A percentile compares a stretch with the other conserved stretches of the same genome.
phyloP scores from a whole-genome alignment of 2,113 vertebrate species.

The Eleginops maclovinus region DNA sequence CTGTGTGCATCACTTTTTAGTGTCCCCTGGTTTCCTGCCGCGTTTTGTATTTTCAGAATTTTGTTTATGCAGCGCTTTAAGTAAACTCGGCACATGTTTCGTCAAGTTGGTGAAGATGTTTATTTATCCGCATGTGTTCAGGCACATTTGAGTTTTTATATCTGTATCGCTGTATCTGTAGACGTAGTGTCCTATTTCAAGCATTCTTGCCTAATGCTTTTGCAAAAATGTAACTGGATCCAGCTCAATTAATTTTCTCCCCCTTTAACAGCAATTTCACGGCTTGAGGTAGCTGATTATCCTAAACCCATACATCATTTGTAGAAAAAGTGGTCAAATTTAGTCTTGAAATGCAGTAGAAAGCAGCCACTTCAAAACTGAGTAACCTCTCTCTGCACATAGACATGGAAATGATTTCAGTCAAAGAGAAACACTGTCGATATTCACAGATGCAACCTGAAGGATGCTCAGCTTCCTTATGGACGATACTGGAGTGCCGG shows the following conservation, averaged over 20 bases:
- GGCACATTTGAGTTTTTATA: no score
- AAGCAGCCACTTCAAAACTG: background rate
- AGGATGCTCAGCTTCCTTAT: constrained; percentile 9
- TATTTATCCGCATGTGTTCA: no score
- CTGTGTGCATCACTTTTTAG: no score
- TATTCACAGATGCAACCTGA: constrained; percentile 25
- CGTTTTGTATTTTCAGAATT: no score
- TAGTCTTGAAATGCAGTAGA: constrained; percentile 11
- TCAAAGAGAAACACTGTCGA: constrained; percentile 15
- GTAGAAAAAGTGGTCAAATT: constrained; percentile 39
- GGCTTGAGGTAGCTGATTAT: constrained; percentile 30
- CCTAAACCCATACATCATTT: constrained; percentile 29
- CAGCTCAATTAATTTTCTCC: constrained; percentile 5
- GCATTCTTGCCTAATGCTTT: background rate
- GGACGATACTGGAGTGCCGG: constrained; percentile 24
- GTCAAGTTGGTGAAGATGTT: no score
- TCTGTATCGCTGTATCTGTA: no score
- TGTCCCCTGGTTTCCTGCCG: no score
- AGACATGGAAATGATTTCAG: constrained; percentile 31
- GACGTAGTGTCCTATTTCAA: no score
- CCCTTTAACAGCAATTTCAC: constrained; percentile 28
- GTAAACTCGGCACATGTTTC: no score
- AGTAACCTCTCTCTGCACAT: background rate
- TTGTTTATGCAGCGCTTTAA: no score
- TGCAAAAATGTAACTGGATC: background rate